phyloP scores from a whole-genome alignment of 2,113 vertebrate species.

The Irena cyanogastra region DNA sequence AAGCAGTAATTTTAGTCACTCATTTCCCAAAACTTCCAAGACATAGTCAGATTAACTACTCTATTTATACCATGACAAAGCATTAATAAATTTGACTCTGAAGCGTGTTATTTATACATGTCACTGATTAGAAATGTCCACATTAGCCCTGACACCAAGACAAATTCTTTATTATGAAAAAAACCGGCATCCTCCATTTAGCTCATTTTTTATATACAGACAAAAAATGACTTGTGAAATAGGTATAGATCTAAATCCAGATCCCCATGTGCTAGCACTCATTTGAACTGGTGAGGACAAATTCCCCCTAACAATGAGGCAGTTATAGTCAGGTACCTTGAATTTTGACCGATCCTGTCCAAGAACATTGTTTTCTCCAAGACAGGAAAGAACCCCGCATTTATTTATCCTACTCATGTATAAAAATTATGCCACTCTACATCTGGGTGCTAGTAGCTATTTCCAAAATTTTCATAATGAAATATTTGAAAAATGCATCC shows the following conservation, averaged over 20 bases:
- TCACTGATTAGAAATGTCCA: background rate
- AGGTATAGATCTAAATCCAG: background rate
- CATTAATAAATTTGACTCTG: background rate
- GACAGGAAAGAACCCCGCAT: rapidly evolving
- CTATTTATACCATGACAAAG: background rate
- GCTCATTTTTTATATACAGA: background rate
- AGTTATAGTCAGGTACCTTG: background rate
- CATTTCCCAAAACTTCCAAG: background rate
- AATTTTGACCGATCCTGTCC: background rate
- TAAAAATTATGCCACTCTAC: background rate
- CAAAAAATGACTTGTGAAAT: background rate
- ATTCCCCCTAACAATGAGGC: background rate
- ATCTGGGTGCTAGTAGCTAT: background rate
- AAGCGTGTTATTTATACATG: background rate
- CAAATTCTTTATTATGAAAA: background rate
- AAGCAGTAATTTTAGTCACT: background rate
- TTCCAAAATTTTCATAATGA: background rate
- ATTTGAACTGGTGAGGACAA: background rate
- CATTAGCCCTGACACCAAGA: background rate
- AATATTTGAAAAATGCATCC: background rate
- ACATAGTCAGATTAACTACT: background rate
- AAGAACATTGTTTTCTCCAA: background rate
- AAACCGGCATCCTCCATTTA: background rate
- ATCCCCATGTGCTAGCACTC: background rate
- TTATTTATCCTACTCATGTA: background rate